Evolutionary conservation across 2,113 vertebrate species (phyloP).

Genomic region (Orcinus orca): DNA sequence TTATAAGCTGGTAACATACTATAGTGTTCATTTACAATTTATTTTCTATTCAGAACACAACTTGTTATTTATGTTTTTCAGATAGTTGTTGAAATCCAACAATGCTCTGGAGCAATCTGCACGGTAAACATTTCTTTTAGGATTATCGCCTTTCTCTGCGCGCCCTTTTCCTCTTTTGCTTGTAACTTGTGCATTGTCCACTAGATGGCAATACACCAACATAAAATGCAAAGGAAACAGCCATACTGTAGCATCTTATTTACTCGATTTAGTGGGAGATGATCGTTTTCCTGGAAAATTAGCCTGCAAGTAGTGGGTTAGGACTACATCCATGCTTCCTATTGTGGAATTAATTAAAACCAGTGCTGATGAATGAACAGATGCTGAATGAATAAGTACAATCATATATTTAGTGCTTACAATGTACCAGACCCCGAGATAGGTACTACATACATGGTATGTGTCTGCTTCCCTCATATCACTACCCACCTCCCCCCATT

Average conservation of each 20-base stretch:
- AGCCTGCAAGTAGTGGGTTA: neutral
- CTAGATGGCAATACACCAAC: conserved; percentile 53
- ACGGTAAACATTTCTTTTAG: neutral
- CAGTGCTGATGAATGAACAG: neutral
- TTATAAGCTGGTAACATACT: neutral
- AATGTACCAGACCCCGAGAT: neutral
- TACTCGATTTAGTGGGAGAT: neutral
- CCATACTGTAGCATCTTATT: neutral
- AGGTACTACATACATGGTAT: neutral
- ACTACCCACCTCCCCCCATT: neutral
- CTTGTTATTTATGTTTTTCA: neutral
- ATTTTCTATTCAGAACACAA: neutral
- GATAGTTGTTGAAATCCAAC: neutral
- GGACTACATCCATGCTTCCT: neutral
- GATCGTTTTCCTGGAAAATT: conserved; percentile 1
- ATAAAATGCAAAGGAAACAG: neutral
- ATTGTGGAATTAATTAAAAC: neutral
- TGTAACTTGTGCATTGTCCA: neutral
- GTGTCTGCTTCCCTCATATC: neutral
- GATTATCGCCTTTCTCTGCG: neutral
- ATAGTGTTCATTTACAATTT: neutral
- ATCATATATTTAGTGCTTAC: neutral
- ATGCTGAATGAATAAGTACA: neutral
- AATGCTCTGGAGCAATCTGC: neutral
- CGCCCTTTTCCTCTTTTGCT: neutral